Conservation (phyloP, 2,888 invertebrate genomes). For the Drosophila maculinotata region DNA sequence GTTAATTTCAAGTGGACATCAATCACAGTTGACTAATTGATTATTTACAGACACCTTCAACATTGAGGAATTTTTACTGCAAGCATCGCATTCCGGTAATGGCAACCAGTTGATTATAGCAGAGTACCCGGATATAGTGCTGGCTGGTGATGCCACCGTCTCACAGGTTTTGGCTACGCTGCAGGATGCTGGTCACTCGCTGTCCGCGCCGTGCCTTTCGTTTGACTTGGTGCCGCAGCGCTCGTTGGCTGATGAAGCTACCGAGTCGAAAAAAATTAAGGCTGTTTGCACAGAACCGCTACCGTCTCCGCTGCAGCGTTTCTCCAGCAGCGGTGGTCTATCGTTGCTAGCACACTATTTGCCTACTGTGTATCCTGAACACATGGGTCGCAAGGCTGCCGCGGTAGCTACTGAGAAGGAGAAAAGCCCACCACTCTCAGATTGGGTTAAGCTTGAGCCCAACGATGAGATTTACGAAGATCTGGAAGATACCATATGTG, state of each 20-base stretch:
- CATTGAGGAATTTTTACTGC: constrained; percentile 80
- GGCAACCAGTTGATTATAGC: constrained; percentile 85
- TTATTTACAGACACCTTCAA: constrained; percentile 76
- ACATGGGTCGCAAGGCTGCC: constrained; percentile 87
- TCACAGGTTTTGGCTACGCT: constrained; percentile 87
- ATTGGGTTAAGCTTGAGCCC: constrained; percentile 86
- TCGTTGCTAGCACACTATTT: constrained; percentile 95
- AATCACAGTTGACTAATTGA: not conserved
- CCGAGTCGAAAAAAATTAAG: constrained; percentile 67
- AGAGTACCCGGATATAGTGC: constrained; percentile 85
- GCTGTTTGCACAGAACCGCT: constrained; percentile 83
- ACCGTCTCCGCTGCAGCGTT: constrained; percentile 90
- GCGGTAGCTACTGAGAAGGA: constrained; percentile 85
- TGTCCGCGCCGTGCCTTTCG: constrained; percentile 86
- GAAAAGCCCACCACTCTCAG: constrained; percentile 83
- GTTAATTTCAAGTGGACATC: not conserved
- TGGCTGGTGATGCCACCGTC: constrained; percentile 87
- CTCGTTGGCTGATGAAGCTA: constrained; percentile 39
- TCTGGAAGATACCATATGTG: constrained; percentile 86
- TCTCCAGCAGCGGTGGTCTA: constrained; percentile 94
- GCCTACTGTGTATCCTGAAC: constrained; percentile 94
- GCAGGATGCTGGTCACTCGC: constrained; percentile 85
- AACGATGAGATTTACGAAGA: constrained; percentile 88
- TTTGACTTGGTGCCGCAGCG: constrained; percentile 77
- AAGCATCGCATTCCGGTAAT: constrained; percentile 75